These are phyloP conservation scores for Manduca sexta DNA, from an alignment of 1,140 invertebrate genomes.

Conservation along the genomic window DNA sequence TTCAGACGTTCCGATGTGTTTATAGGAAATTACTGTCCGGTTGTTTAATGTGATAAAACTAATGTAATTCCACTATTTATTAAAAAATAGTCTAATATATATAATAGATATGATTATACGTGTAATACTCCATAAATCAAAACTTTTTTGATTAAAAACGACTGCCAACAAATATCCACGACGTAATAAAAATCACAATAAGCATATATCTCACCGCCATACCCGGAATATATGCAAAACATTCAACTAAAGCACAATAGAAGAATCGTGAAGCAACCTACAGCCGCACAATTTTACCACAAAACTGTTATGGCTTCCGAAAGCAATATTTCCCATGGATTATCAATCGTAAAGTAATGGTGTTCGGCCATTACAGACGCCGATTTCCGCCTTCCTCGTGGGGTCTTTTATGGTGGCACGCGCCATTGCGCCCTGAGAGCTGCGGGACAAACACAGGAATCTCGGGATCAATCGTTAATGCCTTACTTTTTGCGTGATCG, in stretches of 20 bases:
- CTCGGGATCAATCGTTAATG: constrained; percentile 12
- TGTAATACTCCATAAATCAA: too few relatives aligned
- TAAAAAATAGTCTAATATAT: too few relatives aligned
- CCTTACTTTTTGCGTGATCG: constrained; percentile 2
- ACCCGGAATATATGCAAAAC: not conserved
- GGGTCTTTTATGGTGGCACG: constrained; percentile 71
- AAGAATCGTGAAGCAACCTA: not conserved
- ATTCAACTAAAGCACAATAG: not conserved
- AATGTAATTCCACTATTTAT: too few relatives aligned
- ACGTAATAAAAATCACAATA: too few relatives aligned
- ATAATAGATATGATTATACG: too few relatives aligned
- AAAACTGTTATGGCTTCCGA: constrained; percentile 70
- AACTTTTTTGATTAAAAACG: too few relatives aligned
- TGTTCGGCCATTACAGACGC: constrained; percentile 65
- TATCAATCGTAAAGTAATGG: constrained; percentile 70
- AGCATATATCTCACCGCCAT: too few relatives aligned
- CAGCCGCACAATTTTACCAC: constrained; percentile 52
- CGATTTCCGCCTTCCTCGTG: constrained; percentile 66
- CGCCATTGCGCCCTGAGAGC: constrained; percentile 64
- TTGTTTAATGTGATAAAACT: too few relatives aligned
- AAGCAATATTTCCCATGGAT: constrained; percentile 60
- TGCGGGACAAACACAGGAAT: constrained; percentile 41
- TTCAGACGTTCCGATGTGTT: too few relatives aligned
- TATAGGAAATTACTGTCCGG: too few relatives aligned
- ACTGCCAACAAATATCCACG: too few relatives aligned